phyloP scores from a whole-genome alignment of 1,140 invertebrate species.

The Wasmannia auropunctata region DNA sequence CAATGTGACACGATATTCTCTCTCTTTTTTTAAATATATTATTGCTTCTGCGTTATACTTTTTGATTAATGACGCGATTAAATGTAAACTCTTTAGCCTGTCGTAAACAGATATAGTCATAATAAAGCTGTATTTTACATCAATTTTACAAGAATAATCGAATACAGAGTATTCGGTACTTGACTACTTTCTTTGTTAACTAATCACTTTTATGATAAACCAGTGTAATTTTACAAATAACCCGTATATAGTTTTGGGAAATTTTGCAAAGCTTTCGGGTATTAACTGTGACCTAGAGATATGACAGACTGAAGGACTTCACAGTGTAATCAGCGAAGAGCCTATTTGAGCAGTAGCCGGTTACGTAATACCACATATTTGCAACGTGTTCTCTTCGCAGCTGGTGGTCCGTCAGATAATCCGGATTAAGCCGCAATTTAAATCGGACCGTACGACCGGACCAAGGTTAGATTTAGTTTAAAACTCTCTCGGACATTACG shows the following conservation, averaged over 20 bases:
- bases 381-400: constrained; percentile 50
- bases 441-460: constrained; percentile 63
- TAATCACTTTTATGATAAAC: neutral
- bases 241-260: neutral
- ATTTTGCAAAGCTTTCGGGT: constrained; percentile 9
- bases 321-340: constrained; percentile 33
- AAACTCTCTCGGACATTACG: constrained; percentile 57
- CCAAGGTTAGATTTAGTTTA: constrained; percentile 80
- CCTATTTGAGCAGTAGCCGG: constrained; percentile 44
- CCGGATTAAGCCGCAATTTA: constrained; percentile 78
- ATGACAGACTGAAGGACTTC: constrained; percentile 34
- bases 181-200: neutral
- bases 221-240: neutral
- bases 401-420: constrained; percentile 67
- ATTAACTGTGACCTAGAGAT: constrained; percentile 33
- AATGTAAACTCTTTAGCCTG: neutral
- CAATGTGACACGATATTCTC: neutral
- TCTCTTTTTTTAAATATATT: too few species aligned
- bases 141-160: neutral
- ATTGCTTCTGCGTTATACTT: neutral
- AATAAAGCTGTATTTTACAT: neutral
- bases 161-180: neutral
- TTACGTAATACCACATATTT: constrained; percentile 42
- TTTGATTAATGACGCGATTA: neutral
- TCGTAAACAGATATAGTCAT: neutral